These are phyloP conservation scores for Lycocorax pyrrhopterus DNA, from an alignment of 2,113 vertebrate species.

Conservation along the genomic window DNA sequence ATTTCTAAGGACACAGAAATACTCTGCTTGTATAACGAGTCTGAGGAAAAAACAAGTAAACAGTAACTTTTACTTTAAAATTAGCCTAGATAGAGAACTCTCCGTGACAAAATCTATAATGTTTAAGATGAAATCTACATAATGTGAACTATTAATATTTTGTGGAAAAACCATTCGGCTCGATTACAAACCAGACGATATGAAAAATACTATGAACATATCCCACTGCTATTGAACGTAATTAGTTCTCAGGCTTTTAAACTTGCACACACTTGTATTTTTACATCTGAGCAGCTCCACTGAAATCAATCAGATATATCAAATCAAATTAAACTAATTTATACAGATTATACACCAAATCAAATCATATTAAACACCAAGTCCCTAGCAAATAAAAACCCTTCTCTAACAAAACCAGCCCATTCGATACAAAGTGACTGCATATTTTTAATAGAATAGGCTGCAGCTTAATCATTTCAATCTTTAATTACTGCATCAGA, in stretches of 20 bases:
- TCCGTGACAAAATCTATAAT: not conserved
- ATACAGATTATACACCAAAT: constrained; percentile 25
- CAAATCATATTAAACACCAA: not conserved
- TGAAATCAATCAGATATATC: constrained; percentile 7
- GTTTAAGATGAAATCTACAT: not conserved
- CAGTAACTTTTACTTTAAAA: not conserved
- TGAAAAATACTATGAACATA: not conserved
- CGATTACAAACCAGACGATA: not conserved
- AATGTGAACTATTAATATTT: not conserved
- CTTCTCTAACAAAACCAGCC: not conserved
- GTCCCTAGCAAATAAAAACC: not conserved
- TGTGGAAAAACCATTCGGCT: not conserved
- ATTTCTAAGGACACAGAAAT: not conserved
- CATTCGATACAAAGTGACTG: not conserved
- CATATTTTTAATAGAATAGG: constrained; percentile 12
- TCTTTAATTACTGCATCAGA: constrained; percentile 77
- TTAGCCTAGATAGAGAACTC: not conserved
- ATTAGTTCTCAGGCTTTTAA: constrained; percentile 24
- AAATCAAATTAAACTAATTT: constrained; percentile 27
- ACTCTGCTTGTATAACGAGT: not conserved
- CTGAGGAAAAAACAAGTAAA: not conserved
- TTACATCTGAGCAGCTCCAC: not conserved
- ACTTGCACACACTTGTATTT: not conserved
- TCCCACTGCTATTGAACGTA: not conserved
- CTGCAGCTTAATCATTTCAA: constrained; percentile 37